Percentiles rank a stretch among this genome's conserved stretches.
These are phyloP conservation scores for Drosophila acutilabella DNA, from an alignment of 2,888 invertebrate genomes.

Conservation along the genomic window DNA sequence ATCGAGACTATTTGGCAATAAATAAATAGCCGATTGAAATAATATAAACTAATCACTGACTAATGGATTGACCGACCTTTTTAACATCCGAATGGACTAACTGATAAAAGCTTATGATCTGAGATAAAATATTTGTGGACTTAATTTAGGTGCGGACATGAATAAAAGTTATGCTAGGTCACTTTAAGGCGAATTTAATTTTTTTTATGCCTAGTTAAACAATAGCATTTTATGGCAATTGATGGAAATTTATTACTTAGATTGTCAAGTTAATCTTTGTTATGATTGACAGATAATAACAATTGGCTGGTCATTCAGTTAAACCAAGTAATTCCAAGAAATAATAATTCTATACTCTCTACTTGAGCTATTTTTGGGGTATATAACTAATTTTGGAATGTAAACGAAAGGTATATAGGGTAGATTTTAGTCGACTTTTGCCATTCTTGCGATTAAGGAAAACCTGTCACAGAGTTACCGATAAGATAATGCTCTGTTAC, in stretches of 20 bases:
- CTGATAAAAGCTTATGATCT: neutral
- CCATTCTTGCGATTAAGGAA: constrained; percentile 12
- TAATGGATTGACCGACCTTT: constrained; percentile 10
- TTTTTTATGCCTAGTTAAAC: neutral
- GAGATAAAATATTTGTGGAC: too few relatives aligned
- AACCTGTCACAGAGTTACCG: constrained; percentile 5
- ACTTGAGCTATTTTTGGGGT: neutral
- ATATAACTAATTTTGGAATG: neutral
- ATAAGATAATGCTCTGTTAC: constrained; percentile 42
- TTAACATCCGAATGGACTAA: neutral
- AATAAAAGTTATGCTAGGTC: constrained; percentile 12
- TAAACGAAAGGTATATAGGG: constrained; percentile 13
- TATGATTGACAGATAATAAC: constrained; percentile 20
- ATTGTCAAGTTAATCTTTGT: constrained; percentile 45
- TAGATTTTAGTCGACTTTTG: constrained; percentile 7
- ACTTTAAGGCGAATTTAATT: neutral
- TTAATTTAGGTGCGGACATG: too few relatives aligned
- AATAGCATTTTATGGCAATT: constrained; percentile 7
- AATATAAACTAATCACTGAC: constrained; percentile 1
- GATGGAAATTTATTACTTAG: constrained; percentile 17
- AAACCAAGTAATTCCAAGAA: constrained; percentile 30
- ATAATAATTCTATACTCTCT: constrained; percentile 1
- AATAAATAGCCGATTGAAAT: too few relatives aligned
- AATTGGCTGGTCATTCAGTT: constrained; percentile 18
- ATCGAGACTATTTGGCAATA: too few relatives aligned